phyloP scores from a whole-genome alignment of 2,113 vertebrate genomes.

The Conger conger region DNA sequence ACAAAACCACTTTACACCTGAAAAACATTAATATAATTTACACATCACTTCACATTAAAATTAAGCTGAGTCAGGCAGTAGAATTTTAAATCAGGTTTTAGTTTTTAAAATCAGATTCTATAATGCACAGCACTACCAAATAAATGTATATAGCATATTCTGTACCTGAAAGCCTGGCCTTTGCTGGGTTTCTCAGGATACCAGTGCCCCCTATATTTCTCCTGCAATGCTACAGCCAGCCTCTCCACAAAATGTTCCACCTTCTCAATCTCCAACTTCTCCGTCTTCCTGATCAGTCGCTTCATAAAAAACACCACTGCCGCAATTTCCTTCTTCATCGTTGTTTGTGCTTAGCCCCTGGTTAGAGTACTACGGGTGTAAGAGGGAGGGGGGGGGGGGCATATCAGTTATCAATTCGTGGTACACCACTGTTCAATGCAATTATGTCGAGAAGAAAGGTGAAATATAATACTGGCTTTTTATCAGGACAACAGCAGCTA shows the following conservation, averaged over 20 bases:
- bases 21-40: neutral
- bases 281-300: slow-evolving; percentile 57
- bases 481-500: too few species aligned
- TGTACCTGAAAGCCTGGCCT: slow-evolving; percentile 74
- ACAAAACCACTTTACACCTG: neutral
- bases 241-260: slow-evolving; percentile 65
- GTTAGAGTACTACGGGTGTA: neutral
- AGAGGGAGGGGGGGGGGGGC: neutral
- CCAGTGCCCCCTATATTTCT: slow-evolving; percentile 73
- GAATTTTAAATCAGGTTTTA: neutral
- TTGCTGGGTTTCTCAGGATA: slow-evolving; percentile 68
- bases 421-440: neutral
- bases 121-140: too few species aligned
- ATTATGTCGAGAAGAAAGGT: too few species aligned
- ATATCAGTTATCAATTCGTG: neutral
- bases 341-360: slow-evolving; percentile 32
- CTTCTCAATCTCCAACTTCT: slow-evolving; percentile 55
- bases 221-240: slow-evolving; percentile 61
- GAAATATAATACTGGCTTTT: too few species aligned
- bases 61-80: neutral
- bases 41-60: neutral
- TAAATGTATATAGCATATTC: too few species aligned
- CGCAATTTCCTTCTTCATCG: slow-evolving; percentile 74
- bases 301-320: slow-evolving; percentile 72
- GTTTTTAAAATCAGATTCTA: too few species aligned